Evolutionary conservation across 37 sponge, comb jelly and placozoan genomes (phyloP).

Genomic region (Halichondria panicea): DNA sequence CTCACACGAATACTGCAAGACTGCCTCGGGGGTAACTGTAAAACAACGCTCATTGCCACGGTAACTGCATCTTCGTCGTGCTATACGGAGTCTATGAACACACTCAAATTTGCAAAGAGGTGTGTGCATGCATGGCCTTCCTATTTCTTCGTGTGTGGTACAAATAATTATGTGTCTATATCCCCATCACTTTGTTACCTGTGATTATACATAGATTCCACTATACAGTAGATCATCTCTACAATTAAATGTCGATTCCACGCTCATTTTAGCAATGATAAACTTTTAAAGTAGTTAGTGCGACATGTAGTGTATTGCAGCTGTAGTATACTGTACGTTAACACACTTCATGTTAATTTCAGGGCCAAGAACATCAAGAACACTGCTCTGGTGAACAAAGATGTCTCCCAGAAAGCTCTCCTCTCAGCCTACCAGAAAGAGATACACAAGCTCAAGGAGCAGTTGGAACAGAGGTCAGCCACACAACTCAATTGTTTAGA

Average conservation of each 20-base stretch:
- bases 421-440: conserved; percentile 84
- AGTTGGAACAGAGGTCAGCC: conserved; percentile 36
- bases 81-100: conserved; percentile 76
- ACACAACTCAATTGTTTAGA: too few species aligned
- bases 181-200: too few species aligned
- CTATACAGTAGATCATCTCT: too few species aligned
- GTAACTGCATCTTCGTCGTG: conserved; percentile 61
- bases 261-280: too few species aligned
- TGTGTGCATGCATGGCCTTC: conserved; percentile 2
- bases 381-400: conserved; percentile 81
- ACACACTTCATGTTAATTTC: too few species aligned
- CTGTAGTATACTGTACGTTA: too few species aligned
- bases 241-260: too few species aligned
- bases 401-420: conserved; percentile 83
- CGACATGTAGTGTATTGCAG: too few species aligned
- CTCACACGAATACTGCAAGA: conserved; percentile 92
- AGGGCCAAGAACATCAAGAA: conserved; percentile 91
- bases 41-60: conserved; percentile 87
- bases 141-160: too few species aligned
- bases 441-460: conserved; percentile 62
- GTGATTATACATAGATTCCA: too few species aligned
- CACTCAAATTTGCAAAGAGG: conserved; percentile 90
- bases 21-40: conserved; percentile 91
- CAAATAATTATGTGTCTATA: too few species aligned
- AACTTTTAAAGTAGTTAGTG: too few species aligned